Evolutionary conservation across 2,888 invertebrate genomes (phyloP).

Genomic region (Drosophila quinaria): DNA sequence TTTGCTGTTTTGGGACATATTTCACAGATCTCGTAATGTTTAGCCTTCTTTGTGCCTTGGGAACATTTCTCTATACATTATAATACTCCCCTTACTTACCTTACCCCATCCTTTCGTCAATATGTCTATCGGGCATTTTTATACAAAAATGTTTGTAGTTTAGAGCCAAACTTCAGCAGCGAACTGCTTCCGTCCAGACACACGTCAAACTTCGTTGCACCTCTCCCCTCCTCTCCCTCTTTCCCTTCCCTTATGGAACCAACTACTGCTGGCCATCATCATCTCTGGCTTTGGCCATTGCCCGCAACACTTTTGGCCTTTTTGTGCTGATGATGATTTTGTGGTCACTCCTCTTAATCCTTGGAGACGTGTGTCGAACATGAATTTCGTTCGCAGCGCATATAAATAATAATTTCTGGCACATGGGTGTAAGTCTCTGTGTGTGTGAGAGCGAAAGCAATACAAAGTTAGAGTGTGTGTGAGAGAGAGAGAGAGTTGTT

Average conservation of each 20-base stretch:
- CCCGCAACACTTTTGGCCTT: constrained; percentile 60
- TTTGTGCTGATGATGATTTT: constrained; percentile 83
- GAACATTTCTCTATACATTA: constrained; percentile 64
- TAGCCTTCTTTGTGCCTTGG: constrained; percentile 59
- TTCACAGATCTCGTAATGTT: constrained; percentile 54
- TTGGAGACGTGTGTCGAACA: constrained; percentile 85
- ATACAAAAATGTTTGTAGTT: constrained; percentile 55
- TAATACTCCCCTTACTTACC: constrained; percentile 16
- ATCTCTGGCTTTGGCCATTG: constrained; percentile 44
- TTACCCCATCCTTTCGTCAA: constrained; percentile 29
- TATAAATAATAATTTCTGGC: constrained; percentile 84
- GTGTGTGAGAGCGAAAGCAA: constrained; percentile 15
- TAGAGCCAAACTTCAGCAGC: constrained; percentile 46
- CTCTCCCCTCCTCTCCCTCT: constrained; percentile 11
- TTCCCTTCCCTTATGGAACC: not conserved
- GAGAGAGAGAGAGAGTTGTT: constrained; percentile 13
- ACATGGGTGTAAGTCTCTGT: constrained; percentile 42
- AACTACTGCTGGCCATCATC: constrained; percentile 40
- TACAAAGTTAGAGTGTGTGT: not conserved
- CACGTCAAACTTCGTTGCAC: constrained; percentile 57
- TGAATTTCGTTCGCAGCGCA: constrained; percentile 82
- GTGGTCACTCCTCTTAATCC: constrained; percentile 85
- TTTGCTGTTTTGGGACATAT: constrained; percentile 45
- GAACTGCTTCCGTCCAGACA: constrained; percentile 51
- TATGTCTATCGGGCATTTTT: constrained; percentile 53